These are phyloP conservation scores for Pampusana beccarii DNA, from an alignment of 2,113 vertebrate genomes.

Conservation along the genomic window DNA sequence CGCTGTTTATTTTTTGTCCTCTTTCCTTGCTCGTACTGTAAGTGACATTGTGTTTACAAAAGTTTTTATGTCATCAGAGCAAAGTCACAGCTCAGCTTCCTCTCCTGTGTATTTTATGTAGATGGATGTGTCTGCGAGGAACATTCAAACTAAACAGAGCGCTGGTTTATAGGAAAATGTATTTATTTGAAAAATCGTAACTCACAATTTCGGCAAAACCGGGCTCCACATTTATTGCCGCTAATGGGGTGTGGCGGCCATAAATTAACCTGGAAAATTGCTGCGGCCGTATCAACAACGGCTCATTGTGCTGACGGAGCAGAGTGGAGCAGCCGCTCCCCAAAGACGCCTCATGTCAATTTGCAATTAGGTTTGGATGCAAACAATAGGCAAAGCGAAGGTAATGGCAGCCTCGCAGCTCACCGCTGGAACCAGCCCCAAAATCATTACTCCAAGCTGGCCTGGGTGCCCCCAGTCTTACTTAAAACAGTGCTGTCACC, in stretches of 20 bases:
- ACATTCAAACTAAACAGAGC: conserved; percentile 76
- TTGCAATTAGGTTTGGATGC: background rate
- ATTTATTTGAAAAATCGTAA: conserved; percentile 83
- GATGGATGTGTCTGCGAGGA: conserved; percentile 75
- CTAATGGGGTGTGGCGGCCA: conserved; percentile 63
- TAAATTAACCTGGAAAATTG: conserved; percentile 72
- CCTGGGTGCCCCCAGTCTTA: background rate
- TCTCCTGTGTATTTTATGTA: conserved; percentile 77
- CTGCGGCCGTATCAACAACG: conserved; percentile 29
- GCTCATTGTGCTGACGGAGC: conserved; percentile 43
- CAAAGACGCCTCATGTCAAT: background rate
- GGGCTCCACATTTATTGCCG: conserved; percentile 75
- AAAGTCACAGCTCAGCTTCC: conserved; percentile 76
- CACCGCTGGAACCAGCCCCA: rapidly evolving
- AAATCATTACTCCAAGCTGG: background rate
- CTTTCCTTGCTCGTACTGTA: conserved; percentile 48
- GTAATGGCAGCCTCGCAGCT: background rate
- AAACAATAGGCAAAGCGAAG: background rate
- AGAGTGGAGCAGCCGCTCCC: background rate
- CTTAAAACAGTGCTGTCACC: background rate
- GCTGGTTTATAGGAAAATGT: conserved; percentile 77
- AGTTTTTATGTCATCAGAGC: conserved; percentile 81
- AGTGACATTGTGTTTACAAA: conserved; percentile 80
- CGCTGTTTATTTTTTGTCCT: conserved; percentile 53
- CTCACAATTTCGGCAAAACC: conserved; percentile 78